Evolutionary conservation across 1,140 invertebrate genomes (phyloP), one percentile per base, ranked within the genome.

Genomic region (Drosophila eugracilis): DNA sequence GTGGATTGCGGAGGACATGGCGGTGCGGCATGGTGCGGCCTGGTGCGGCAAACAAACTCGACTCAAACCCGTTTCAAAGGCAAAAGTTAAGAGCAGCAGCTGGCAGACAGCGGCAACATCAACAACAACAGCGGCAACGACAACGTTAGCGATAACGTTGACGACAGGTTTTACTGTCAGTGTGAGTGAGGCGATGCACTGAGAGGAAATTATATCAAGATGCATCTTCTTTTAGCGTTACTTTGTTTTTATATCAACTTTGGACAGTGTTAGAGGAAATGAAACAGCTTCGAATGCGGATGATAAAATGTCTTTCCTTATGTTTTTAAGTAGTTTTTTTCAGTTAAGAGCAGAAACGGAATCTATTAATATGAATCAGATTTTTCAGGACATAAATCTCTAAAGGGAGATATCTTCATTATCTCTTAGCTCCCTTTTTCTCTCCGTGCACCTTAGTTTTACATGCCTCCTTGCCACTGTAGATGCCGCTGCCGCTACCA

Each of bases 11-110:
- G 41, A 71, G 72, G 53, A 44, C 44, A 65, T 41, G 63, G 54
- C 21, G 54, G 34, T 36, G n/a, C n/a, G n/a, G n/a, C n/a, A n/a
- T 6, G 5, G 26, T 28, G 26, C 26, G 26, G 41, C 34, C 57
- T 22, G 19, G 57, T 22, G 42, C 45, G 52, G 34, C 50, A 39
- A 55, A 45, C 67, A 74, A 49, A 60, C 37, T 60, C 53, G 78
- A 79, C 45, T 62, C 53, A 85, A 84, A 85, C 81, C 84, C 54
- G 81, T 85, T 85, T 86, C 54, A 70, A 57, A 77, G 81, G 73
- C 81, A 78, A 86, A 74, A 84, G 80, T 84, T 85, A 63, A 59
- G 57, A 84, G 75, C 78, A 73, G 70, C 70, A 85, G 83, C 70
- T 86, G 80, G 55, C 75, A 79, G 53, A 42, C 62, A 21, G 49